Conservation (phyloP, 2,113 vertebrate genomes). For the Dasypus novemcinctus region DNA sequence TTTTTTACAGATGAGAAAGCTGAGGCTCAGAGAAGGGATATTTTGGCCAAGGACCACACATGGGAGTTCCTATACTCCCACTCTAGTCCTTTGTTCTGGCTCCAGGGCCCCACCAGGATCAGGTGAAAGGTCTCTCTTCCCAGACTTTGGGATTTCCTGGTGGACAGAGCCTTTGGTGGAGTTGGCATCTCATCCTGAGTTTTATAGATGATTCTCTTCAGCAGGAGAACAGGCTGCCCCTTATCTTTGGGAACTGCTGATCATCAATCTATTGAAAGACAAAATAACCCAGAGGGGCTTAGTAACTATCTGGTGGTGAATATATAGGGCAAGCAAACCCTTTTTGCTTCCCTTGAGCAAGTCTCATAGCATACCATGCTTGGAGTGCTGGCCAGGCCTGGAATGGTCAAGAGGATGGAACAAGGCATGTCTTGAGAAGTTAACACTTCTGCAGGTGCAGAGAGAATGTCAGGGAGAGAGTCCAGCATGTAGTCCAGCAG, state of each 20-base stretch:
- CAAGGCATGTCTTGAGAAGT: not conserved
- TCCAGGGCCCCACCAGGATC: not conserved
- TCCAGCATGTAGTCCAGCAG: not conserved
- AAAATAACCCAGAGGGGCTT: too few species aligned
- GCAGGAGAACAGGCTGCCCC: not conserved
- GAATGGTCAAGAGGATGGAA: not conserved
- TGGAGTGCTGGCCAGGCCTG: not conserved
- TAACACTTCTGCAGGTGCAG: not conserved
- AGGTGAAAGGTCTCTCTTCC: not conserved
- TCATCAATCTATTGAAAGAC: too few species aligned
- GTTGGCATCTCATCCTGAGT: not conserved
- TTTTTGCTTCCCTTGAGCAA: not conserved
- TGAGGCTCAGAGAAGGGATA: not conserved
- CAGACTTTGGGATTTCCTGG: not conserved
- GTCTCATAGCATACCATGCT: not conserved
- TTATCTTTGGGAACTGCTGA: not conserved
- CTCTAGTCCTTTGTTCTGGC: not conserved
- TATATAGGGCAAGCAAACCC: not conserved
- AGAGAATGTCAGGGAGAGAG: not conserved
- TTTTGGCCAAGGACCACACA: not conserved
- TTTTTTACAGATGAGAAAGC: too few species aligned
- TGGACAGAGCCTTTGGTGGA: not conserved
- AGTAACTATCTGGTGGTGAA: too few species aligned
- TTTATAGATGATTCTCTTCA: not conserved
- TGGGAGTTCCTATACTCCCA: not conserved